Base-by-base conservation (phyloP, 2,888 invertebrate genomes). In the Ctenicera cuprea region DNA sequence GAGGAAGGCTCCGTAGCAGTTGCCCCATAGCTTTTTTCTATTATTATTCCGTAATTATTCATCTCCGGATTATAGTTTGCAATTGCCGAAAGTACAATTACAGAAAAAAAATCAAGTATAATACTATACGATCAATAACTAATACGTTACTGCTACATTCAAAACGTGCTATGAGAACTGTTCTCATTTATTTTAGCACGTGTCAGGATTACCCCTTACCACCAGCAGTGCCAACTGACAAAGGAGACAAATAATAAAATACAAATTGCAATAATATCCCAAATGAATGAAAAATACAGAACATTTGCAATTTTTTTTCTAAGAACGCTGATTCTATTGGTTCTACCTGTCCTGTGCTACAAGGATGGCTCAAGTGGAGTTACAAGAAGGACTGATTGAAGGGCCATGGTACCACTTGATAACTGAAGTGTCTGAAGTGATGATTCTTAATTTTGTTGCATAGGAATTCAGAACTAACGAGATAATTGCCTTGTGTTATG, bases 361-460 rank as follows among this genome's bases (percentile, higher is more conserved):
- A 38, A 59, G 20, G 52, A 66, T 57, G 57, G 20, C n/a, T 43
- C 14, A 66, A 66, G 66, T 54, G 54, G 11, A 22, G 20, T 41
- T 38, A 4, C 0, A 43, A 33, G 48, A 18, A 48, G 48, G 14
- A 20, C 22, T 11, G 18, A 8, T 9, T 68, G 45, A 59, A 59
- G 68, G 41, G 45, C 45, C 20, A 45, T 16, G 68, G 45, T 68
- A 30, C 57, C 68, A 26, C 59, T 68, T 37, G 16, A 43, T 14
- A 22, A 30, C 16, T 66, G 59, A 72, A 72, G 72, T 50, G 72
- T 48, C 16, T 66, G 59, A 72, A 72, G 72, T 50, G 72, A 59
- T 72, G 65, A 66, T 66, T 66, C 38, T 66, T 62, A 59, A 54
- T 59, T 72, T 61, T 65, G 18, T 59, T 62, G 20, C 43, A 43